Conservation (phyloP, 2,113 vertebrate genomes). For the Gorilla gorilla region DNA sequence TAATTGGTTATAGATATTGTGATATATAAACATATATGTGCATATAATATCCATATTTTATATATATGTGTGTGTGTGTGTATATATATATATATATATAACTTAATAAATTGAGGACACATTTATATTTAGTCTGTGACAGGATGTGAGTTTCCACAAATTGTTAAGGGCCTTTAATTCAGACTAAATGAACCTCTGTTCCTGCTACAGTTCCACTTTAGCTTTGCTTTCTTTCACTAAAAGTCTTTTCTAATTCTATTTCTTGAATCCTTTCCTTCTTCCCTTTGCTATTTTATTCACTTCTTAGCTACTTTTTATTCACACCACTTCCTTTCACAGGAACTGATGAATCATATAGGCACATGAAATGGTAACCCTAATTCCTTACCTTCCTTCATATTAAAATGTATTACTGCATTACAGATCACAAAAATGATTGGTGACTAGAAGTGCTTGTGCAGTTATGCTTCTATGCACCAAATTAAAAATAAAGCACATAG, state of each 20-base stretch:
- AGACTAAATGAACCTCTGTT: not conserved
- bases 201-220: not conserved
- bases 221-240: not conserved
- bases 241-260: not conserved
- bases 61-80: not conserved
- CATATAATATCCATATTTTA: not conserved
- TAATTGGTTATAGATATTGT: not conserved
- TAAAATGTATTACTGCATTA: slow-evolving; percentile 62
- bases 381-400: slow-evolving; percentile 45
- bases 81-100: not conserved
- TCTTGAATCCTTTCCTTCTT: not conserved
- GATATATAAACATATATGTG: not conserved
- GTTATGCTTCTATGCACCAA: slow-evolving; percentile 72
- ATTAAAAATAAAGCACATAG: slow-evolving; percentile 67
- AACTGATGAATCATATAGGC: slow-evolving; percentile 59
- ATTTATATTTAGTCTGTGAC: not conserved
- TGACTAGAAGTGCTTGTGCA: slow-evolving; percentile 59
- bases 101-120: not conserved
- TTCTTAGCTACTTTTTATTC: slow-evolving; percentile 42
- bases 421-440: slow-evolving; percentile 71
- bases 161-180: not conserved
- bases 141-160: not conserved
- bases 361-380: slow-evolving; percentile 23
- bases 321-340: slow-evolving; percentile 1
- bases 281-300: not conserved